Conservation (phyloP, 1,140 invertebrate species). For the Caenorhabditis elegans region WBcel235 BX284603.4:8709001-8709500, state of each 20-base stretch:
- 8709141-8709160: neutral
- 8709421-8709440: neutral
- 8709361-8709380: conserved; percentile 8
- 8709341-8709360: neutral
- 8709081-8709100: too few species aligned
- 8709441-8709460: neutral
- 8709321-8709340: neutral
- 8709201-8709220: neutral
- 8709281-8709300: neutral
- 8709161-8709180: neutral
- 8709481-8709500: neutral
- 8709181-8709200: conserved; percentile 1
- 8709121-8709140: neutral
- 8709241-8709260: neutral
- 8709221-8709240: neutral
- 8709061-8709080: too few species aligned
- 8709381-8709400: neutral
- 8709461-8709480: neutral
- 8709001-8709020: neutral
- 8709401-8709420: conserved; percentile 4
- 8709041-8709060: too few species aligned
- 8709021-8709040: neutral
- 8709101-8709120: too few species aligned
- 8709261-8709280: neutral
- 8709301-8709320: neutral